Base-by-base conservation (phyloP, 2,888 invertebrate species). In the Drosophila mulleri region DNA sequence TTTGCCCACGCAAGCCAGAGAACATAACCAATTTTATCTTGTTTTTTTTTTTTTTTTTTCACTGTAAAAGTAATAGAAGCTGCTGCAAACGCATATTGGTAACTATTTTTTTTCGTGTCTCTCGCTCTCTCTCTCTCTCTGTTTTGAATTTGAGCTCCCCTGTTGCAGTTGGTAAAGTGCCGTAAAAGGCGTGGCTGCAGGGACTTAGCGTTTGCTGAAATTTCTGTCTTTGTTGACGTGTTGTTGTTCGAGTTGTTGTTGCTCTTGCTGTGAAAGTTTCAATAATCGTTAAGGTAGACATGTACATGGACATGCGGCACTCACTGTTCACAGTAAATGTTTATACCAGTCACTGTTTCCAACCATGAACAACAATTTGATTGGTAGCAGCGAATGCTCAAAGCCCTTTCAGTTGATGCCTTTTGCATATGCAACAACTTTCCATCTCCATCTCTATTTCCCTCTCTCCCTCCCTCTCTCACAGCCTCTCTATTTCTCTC, bases 391-490 rank as follows among this genome's bases (percentile, higher is more conserved):
- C 71, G 60, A 61, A 64, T 63, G 32, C 58, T 56, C 48, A 72
- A 63, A 61, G 65, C 66, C 20, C 58, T 57, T 14, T 39, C 39
- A 57, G 60, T 65, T 83, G 67, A 56, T 66, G 41, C 58, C 67
- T 53, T 64, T 65, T 78, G 72, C 88, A 68, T 72, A 75, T 57
- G 72, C 50, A 50, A 50, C 39, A 87, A 75, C 72, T 84, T 2
- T n/a, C 3, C 37, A 14, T 39, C 37, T 14, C 14, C 6, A 14
- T 39, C 26, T 6, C 26, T 5, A 26, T 26, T 5, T 26, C 26
- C 16, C 8, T 39, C 8, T n/a, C n/a, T n/a, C 8, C n/a, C n/a
- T 41, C 41, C 3, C n/a, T 41, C 41, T 3, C 41, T n/a, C 16
- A 6, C n/a, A n/a, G n/a, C n/a, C n/a, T n/a, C n/a, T n/a, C n/a